Evolutionary conservation across 2,888 invertebrate genomes (phyloP), one percentile per base, ranked within the genome.

Genomic region (Reticulitermes lucifugus): DNA sequence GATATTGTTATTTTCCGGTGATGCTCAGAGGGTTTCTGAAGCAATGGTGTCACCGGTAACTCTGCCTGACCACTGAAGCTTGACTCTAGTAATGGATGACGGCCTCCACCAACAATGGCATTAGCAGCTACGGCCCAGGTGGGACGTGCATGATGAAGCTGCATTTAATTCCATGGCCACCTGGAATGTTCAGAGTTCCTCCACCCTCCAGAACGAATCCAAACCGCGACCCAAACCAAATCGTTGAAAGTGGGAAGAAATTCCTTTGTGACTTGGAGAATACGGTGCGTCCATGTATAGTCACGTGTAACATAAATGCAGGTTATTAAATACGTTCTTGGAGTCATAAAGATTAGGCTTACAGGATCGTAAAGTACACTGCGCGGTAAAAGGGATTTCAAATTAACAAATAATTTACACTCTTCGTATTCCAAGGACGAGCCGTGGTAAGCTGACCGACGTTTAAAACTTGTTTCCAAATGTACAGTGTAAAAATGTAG

Each of bases 81-180:
- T 81, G 65, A 81, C 81, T 70, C 81, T 21, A 55, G 81, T 81
- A 81, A 81, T 81, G 81, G 81, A 81, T 81, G 81, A 70, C 70
- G 60, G 80, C 18, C 73, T 65, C 65, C 35, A 25, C 60, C 70
- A 81, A 81, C 81, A 81, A 81, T 81, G 29, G 70, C 79, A 79
- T 65, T 65, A 65, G 65, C 65, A 65, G 65, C 77, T 22, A 43
- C n/a, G 46, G 46, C 77, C 77, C 77, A 77, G 77, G 77, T 77
- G 81, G 70, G 81, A 81, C 81, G 65, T 70, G 81, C 65, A 80
- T 80, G 80, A 80, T 80, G 80, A 55, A 79, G 55, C 79, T 51
- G 22, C 79, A 79, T 79, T 81, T 81, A 81, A 81, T 81, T 81
- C 81, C 80, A 65, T 65, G 81, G 81, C 81, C 81, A 81, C 81